Base-by-base conservation (phyloP, 1,140 invertebrate genomes). In the Phymorhynchus buccinoides region DNA sequence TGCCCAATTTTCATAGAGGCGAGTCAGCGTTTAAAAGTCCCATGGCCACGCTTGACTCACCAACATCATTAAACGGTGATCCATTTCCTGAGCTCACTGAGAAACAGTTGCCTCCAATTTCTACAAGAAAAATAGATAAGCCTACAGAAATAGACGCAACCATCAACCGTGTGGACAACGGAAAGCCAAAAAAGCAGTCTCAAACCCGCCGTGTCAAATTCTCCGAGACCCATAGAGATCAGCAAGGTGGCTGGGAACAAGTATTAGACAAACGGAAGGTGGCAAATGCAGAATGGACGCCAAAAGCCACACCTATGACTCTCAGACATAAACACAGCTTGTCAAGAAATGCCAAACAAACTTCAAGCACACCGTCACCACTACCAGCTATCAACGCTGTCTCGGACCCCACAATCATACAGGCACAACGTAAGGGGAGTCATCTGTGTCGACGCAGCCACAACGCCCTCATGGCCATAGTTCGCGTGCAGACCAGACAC, bases 391-490 rank as follows among this genome's bases (percentile, higher is more conserved):
- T 22, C 62, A 66, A n/a, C 35, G 3, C 30, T 18, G 0, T 6
- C 68, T 6, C 68, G 30, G 2, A 14, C 30, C 6, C 14, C 30
- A 1, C 35, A 7, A 7, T 32, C 68, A 62, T 16, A 16, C 12
- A 2, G 56, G 56, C 22, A 62, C 68, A 41, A 18, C 39, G 35
- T 16, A 78, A 22, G 42, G 44, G 42, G 14, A 44, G 42, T n/a
- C 1, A 52, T 41, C 41, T 79, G 2, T 7, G 30, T 7, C 77
- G 77, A 22, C 41, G 77, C 9, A 79, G 77, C 52, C 77, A 79
- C 30, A 22, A 79, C 77, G 42, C 77, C 22, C 27, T 79, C 44
- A 79, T 79, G 77, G n/a, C 77, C 77, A 79, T 79, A 30, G 77
- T 79, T 2, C 77, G 42, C 42, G 77, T 52, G 42, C 77, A 79